These are phyloP conservation scores for Calidris pygmaea DNA, from an alignment of 2,113 vertebrate genomes.

Conservation along the genomic window DNA sequence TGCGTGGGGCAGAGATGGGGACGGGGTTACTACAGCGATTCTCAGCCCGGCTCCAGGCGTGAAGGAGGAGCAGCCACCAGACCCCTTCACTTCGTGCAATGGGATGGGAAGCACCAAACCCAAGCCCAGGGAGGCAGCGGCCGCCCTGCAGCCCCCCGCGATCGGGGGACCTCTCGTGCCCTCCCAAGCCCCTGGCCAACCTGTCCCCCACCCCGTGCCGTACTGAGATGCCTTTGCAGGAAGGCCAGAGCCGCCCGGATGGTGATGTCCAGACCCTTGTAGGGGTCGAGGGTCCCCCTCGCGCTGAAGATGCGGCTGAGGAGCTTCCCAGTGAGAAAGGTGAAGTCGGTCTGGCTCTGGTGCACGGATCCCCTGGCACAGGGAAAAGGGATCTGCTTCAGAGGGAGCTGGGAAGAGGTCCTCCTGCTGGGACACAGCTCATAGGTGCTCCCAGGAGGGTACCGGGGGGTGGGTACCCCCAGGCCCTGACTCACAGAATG, in stretches of 20 bases:
- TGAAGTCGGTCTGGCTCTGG: conserved; percentile 74
- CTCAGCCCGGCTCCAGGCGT: fast-evolving
- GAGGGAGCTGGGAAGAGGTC: background rate
- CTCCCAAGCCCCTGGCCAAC: fast-evolving
- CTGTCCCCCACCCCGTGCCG: background rate
- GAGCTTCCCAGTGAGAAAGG: conserved; percentile 62
- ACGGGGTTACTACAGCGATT: background rate
- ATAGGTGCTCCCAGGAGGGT: background rate
- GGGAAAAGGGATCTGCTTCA: background rate
- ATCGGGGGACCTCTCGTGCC: fast-evolving
- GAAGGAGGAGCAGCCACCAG: fast-evolving
- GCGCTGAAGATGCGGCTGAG: conserved; percentile 23
- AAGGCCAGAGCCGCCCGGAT: conserved; percentile 72
- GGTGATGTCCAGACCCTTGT: conserved; percentile 60
- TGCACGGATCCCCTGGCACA: conserved; percentile 71
- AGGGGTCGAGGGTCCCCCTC: conserved; percentile 69
- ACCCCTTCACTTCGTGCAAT: background rate
- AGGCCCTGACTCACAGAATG: conserved; percentile 70
- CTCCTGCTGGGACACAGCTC: background rate
- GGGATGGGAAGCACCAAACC: background rate
- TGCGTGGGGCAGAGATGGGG: background rate
- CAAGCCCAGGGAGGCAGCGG: fast-evolving
- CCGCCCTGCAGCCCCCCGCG: background rate
- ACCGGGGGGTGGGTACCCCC: fast-evolving
- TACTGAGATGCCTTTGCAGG: conserved; percentile 79